Conservation (phyloP, 2,797 vertebrate species). For the Holocentrus rufus region DNA sequence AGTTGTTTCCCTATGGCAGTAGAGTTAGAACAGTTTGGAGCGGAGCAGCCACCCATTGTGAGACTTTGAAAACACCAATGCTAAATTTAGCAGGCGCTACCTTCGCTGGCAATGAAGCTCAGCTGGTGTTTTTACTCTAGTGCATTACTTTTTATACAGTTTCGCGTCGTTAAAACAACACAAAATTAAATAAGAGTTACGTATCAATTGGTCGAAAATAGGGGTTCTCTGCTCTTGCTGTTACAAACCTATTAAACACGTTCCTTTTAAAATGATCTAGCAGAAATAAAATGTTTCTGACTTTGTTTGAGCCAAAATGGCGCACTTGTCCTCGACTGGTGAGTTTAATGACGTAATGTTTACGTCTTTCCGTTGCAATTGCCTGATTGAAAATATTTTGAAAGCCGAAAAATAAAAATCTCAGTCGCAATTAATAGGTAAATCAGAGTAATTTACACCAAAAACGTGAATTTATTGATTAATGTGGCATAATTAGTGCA, state of each 20-base stretch:
- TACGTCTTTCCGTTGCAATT: conserved; percentile 5
- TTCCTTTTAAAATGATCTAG: conserved; percentile 29
- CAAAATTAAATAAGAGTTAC: neutral
- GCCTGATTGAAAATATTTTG: conserved; percentile 54
- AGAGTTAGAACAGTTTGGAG: conserved; percentile 86
- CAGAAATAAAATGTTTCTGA: conserved; percentile 66
- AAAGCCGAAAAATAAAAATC: neutral
- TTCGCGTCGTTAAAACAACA: neutral
- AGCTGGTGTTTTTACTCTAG: conserved; percentile 18
- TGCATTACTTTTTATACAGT: conserved; percentile 34
- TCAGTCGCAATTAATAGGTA: neutral
- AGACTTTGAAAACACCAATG: conserved; percentile 4
- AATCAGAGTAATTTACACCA: neutral
- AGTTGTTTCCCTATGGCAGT: conserved; percentile 85
- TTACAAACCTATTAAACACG: neutral
- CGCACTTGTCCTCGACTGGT: conserved; percentile 55
- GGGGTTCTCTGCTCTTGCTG: accelerated
- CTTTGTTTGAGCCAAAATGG: conserved; percentile 90
- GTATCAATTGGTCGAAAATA: conserved; percentile 19
- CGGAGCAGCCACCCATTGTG: conserved; percentile 85
- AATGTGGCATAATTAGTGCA: accelerated
- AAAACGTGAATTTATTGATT: accelerated
- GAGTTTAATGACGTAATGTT: conserved; percentile 59
- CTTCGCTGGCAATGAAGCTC: conserved; percentile 39
- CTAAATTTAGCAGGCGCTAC: conserved; percentile 29